Base-by-base conservation (phyloP, 2,888 invertebrate species). In the Drosophila affinis region DNA sequence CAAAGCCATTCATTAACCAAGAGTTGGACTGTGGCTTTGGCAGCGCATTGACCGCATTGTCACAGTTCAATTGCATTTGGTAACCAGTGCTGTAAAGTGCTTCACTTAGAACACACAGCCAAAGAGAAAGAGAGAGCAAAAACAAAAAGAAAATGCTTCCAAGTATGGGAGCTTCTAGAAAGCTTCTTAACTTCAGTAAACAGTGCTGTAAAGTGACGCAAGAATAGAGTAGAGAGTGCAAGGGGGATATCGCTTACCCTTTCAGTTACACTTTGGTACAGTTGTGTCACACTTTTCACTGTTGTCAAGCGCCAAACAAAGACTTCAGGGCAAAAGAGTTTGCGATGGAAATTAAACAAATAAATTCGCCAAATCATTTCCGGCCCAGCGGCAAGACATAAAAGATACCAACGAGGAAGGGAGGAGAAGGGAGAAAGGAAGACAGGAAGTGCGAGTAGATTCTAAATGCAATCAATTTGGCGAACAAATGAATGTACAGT, bases 311-410 rank as follows among this genome's bases (percentile, higher is more conserved):
- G 34, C 5, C 34, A 34, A 12, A 34, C 14, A 12, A 1, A 29
- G 9, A 6, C 39, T 6, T 39, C 5, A 14, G 2, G 5, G 9
- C 12, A 10, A 10, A 3, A 10, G 3, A 9, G 10, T 10, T n/a
- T n/a, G 10, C 32, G 10, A 12, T 39, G 14, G 39, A 39, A 39
- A 39, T 39, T 14, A 54, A 34, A 17, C 32, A 44, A 48, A 32
- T 56, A 51, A 54, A 71, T 46, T 65, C 59, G 79, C 62, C 64
- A 65, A 77, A 76, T 81, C 81, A 84, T 75, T 84, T 77, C 64
- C 75, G 81, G 65, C 72, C 67, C 67, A 39, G 68, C 78, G 75
- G 47, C 67, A 47, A 32, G 53, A 60, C 53, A 79, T 84, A 73
- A 59, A 46, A 73, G 71, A 6, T 63, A 52, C 64, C n/a, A 75